A percentile compares a stretch with the other conserved stretches of the same genome.
Evolutionary conservation across 2,113 vertebrate species (phyloP).

Genomic region (Lethenteron reissneri): DNA sequence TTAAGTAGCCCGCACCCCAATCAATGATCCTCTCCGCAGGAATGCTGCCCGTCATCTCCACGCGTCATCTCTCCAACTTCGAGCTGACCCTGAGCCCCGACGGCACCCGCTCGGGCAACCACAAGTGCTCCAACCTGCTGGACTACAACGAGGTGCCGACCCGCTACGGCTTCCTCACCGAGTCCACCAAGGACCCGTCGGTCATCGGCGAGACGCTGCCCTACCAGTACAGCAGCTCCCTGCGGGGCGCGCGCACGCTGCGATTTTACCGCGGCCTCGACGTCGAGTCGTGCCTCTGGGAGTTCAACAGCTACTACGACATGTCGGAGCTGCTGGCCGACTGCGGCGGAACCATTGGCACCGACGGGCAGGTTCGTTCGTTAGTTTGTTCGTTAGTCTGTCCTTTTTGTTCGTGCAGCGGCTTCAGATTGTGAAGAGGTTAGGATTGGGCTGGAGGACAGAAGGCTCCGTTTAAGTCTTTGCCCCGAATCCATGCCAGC

Average conservation of each 20-base stretch:
- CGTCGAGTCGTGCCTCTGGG: conserved; percentile 38
- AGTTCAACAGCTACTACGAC: conserved; percentile 36
- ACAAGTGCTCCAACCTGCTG: conserved; percentile 47
- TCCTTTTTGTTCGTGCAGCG: no score
- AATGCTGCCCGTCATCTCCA: conserved; percentile 49
- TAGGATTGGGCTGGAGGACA: no score
- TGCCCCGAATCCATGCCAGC: no score
- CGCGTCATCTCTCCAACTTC: conserved; percentile 36
- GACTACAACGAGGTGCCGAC: conserved; percentile 47
- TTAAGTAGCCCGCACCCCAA: no score
- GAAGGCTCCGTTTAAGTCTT: no score
- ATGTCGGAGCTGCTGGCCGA: conserved; percentile 33
- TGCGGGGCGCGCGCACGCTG: conserved; percentile 28
- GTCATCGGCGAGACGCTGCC: conserved; percentile 35
- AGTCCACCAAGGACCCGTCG: conserved; percentile 31
- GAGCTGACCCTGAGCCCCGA: conserved; percentile 44
- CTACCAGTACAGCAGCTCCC: conserved; percentile 28
- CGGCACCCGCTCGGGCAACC: conserved; percentile 37
- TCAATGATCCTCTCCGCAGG: conserved; percentile 16
- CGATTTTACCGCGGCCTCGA: conserved; percentile 42
- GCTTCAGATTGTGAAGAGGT: no score
- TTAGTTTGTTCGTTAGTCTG: no score
- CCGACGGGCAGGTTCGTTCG: conserved; percentile 29
- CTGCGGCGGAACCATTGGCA: conserved; percentile 31
- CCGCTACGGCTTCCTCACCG: conserved; percentile 37